Evolutionary conservation across 2,113 vertebrate genomes (phyloP).

Genomic region (Charina bottae): DNA sequence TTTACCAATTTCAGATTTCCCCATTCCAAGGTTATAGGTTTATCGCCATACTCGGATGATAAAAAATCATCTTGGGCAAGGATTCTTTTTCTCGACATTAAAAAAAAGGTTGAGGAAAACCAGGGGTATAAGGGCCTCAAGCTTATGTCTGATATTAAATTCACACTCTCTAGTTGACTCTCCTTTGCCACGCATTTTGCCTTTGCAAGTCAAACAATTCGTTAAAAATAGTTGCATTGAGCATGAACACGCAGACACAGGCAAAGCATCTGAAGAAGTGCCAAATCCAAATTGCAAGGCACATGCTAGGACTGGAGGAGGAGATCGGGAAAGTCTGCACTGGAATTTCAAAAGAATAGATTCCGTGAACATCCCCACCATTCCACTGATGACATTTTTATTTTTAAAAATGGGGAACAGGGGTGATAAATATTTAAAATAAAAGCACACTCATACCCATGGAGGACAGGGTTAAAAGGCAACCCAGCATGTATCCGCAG

Average conservation of each 20-base stretch:
- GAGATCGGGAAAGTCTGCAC: no score
- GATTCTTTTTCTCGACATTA: no score
- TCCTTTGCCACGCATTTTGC: neutral
- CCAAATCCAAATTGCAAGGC: neutral
- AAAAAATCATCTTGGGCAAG: no score
- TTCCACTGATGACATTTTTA: neutral
- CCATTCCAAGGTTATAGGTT: no score
- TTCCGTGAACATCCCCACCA: neutral
- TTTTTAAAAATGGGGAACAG: neutral
- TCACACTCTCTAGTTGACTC: neutral
- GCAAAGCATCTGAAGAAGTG: neutral
- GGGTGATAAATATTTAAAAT: neutral
- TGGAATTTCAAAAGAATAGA: neutral
- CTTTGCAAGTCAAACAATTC: neutral
- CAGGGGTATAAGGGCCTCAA: neutral
- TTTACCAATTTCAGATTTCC: no score
- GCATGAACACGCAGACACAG: neutral
- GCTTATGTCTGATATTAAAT: neutral
- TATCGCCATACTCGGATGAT: no score
- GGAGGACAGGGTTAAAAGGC: neutral
- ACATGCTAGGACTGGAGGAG: neutral
- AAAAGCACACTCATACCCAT: no score
- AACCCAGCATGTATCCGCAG: neutral
- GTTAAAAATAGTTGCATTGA: neutral
- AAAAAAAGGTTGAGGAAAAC: neutral